A percentile compares a stretch with the other conserved stretches of the same genome.
Conservation (phyloP, 2,113 vertebrate genomes). For the Crotalus tigris region DNA sequence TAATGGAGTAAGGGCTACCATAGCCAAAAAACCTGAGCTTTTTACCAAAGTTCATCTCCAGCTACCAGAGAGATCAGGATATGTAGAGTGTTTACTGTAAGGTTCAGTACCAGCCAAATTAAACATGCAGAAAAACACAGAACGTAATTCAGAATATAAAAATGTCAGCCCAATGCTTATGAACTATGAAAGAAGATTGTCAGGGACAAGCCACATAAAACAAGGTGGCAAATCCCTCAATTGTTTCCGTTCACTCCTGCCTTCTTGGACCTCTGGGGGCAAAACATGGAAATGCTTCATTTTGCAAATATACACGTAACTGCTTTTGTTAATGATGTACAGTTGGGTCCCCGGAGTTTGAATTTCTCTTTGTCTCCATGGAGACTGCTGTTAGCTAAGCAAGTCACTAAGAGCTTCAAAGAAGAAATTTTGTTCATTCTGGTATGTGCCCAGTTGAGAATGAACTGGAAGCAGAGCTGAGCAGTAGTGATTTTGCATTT, state of each 20-base stretch:
- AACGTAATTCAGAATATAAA: neutral
- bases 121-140: neutral
- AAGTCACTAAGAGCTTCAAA: slow-evolving; percentile 57
- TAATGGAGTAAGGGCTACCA: neutral
- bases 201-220: neutral
- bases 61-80: neutral
- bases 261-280: neutral
- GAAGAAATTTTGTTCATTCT: slow-evolving; percentile 53
- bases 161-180: neutral
- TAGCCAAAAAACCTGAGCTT: no score
- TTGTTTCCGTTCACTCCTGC: neutral
- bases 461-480: neutral
- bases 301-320: slow-evolving; percentile 43
- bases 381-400: slow-evolving; percentile 63
- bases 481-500: neutral
- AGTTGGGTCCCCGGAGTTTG: slow-evolving; percentile 48
- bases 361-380: slow-evolving; percentile 62
- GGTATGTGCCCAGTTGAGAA: slow-evolving; percentile 31
- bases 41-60: neutral
- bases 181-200: neutral
- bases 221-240: neutral
- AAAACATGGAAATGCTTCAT: slow-evolving; percentile 12
- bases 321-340: slow-evolving; percentile 47
- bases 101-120: neutral
- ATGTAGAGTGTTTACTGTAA: neutral